Evolutionary conservation across 2,888 invertebrate species (phyloP).

Genomic region (Muscina levida): DNA sequence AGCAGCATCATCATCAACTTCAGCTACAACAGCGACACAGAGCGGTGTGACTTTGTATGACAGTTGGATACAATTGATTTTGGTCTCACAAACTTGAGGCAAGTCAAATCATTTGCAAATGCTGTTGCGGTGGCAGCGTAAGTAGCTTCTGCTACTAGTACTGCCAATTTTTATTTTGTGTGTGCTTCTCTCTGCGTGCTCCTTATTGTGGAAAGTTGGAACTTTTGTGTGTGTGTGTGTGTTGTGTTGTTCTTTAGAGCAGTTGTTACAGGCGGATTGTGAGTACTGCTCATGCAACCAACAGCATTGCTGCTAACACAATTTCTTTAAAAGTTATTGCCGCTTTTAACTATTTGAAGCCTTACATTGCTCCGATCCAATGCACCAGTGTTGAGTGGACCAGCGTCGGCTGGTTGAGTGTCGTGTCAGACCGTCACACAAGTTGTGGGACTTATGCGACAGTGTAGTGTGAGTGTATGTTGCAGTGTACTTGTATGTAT

Average conservation of each 20-base stretch:
- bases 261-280: neutral
- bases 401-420: constrained; percentile 36
- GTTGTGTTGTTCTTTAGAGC: constrained; percentile 37
- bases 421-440: constrained; percentile 5
- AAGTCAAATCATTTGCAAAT: constrained; percentile 23
- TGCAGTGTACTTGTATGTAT: constrained; percentile 3
- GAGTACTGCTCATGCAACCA: too few relatives aligned
- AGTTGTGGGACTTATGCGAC: neutral
- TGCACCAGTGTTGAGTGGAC: constrained; percentile 26
- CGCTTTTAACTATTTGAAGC: constrained; percentile 62
- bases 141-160: constrained; percentile 38
- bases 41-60: constrained; percentile 66
- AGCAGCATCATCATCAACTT: constrained; percentile 8
- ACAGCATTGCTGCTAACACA: constrained; percentile 44
- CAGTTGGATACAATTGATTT: constrained; percentile 57
- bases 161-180: constrained; percentile 20
- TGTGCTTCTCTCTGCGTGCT: constrained; percentile 44
- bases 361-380: neutral
- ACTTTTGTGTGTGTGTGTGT: constrained; percentile 2
- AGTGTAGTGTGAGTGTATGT: constrained; percentile 22
- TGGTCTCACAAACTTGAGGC: constrained; percentile 27
- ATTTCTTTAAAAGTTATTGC: constrained; percentile 63
- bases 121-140: constrained; percentile 42
- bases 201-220: constrained; percentile 42
- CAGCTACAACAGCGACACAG: neutral